Evolutionary conservation across 2,888 invertebrate genomes (phyloP), one percentile per base, ranked within the genome.

Genomic region (Drosophila gaucha): DNA sequence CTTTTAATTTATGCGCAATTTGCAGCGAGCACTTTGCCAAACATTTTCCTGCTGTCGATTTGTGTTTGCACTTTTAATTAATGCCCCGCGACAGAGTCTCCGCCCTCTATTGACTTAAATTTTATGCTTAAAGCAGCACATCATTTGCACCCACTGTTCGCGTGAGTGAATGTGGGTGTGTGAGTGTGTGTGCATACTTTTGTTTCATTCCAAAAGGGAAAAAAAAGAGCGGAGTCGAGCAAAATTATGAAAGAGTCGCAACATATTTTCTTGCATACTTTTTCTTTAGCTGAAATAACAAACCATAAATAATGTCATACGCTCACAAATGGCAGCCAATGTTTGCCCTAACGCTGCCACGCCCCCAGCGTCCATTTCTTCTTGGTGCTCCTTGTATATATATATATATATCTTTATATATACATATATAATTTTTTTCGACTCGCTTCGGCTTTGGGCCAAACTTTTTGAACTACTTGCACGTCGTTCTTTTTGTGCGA

Each of bases 241-340:
- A 76, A 76, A 88, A 83, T 86, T 84, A 77, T 88, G 86, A 88
- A 83, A 88, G 83, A 84, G 77, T 88, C 83, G 86, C 78, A 88
- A 84, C 86, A 84, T 84, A 84, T 84, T 84, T 88, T 80, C 80
- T 69, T 73, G 73, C 82, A 78, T 82, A 75, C 69, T 87, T 82
- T 72, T 80, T 46, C 47, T 46, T 76, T 62, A 78, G 73, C 78
- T 72, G 77, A 89, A 89, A 90, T 88, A 89, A 89, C 88, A 89
- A 89, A 90, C 89, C 90, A 90, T 89, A 90, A 89, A 89, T 90
- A 90, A 89, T 88, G 86, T 87, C 80, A 78, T 74, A 71, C 84
- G 80, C 85, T 86, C 78, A 75, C 70, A 80, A 88, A 88, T 86
- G 86, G 86, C 88, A 86, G 86, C 83, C 84, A 84, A 86, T 88